Percentiles rank a stretch among this genome's conserved stretches.
These are phyloP conservation scores for Seriola dumerili DNA, from an alignment of 2,113 vertebrate genomes.

Conservation along the genomic window DNA sequence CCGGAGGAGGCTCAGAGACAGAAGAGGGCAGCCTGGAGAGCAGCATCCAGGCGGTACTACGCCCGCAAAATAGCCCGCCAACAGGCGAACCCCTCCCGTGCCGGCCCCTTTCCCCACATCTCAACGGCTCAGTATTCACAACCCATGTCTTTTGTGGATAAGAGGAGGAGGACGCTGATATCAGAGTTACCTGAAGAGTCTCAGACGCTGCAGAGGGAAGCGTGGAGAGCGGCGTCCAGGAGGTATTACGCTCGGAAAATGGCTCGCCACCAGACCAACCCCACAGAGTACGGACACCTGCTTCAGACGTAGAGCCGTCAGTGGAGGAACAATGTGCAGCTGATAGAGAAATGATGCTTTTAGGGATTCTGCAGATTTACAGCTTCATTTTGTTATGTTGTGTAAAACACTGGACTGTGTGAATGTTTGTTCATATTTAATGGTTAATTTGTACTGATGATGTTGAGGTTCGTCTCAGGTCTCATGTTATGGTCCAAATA, in stretches of 20 bases:
- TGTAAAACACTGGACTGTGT: neutral
- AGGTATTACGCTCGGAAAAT: conserved; percentile 69
- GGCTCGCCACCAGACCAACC: conserved; percentile 16
- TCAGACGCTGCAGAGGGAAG: conserved; percentile 64
- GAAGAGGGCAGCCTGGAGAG: conserved; percentile 79
- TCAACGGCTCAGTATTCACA: conserved; percentile 10
- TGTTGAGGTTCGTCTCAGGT: neutral
- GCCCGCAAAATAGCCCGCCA: conserved; percentile 79
- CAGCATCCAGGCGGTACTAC: conserved; percentile 77
- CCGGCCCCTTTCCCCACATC: neutral
- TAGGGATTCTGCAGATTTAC: neutral
- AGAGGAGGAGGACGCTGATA: conserved; percentile 26
- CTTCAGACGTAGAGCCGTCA: conserved; percentile 26
- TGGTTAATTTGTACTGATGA: neutral
- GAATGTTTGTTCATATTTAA: neutral
- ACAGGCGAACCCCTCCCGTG: conserved; percentile 2
- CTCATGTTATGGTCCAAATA: neutral
- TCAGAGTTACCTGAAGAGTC: conserved; percentile 45
- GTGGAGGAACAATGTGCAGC: conserved; percentile 69
- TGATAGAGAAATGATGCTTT: conserved; percentile 15
- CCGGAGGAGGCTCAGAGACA: conserved; percentile 74
- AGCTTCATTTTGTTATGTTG: neutral
- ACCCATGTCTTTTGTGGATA: neutral
- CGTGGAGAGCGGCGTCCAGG: conserved; percentile 73
- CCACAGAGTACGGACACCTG: conserved; percentile 3